Evolutionary conservation across 2,113 vertebrate genomes (phyloP).

Genomic region (Rafetus swinhoei): DNA sequence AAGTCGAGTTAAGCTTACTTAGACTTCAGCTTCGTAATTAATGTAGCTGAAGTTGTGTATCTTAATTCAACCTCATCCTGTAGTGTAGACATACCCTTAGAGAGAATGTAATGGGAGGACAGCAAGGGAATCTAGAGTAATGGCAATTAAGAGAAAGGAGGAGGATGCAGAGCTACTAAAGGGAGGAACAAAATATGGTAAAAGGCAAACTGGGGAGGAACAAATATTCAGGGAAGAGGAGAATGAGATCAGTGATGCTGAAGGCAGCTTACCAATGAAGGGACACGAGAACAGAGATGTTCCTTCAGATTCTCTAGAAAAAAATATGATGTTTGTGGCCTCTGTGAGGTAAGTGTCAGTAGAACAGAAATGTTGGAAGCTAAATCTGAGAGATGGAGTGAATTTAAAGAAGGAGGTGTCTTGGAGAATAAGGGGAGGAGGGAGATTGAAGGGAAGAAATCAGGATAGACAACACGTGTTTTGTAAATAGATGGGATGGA

Average conservation of each 20-base stretch:
- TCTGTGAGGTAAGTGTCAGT: not conserved
- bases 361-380: fast-evolving
- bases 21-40: too few species aligned
- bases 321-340: not conserved
- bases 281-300: not conserved
- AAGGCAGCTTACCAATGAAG: not conserved
- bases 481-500: not conserved
- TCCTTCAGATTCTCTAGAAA: not conserved
- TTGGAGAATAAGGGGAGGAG: not conserved
- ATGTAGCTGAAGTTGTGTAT: too few species aligned
- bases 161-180: not conserved
- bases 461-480: not conserved
- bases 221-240: not conserved
- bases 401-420: not conserved
- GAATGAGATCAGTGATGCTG: not conserved
- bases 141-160: not conserved
- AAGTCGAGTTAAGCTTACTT: too few species aligned
- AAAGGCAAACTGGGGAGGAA: not conserved
- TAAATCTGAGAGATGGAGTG: too few species aligned
- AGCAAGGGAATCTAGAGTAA: not conserved
- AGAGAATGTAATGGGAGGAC: not conserved
- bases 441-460: not conserved
- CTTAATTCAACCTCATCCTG: too few species aligned
- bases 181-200: not conserved
- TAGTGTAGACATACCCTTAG: too few species aligned